Evolutionary conservation across 2,888 invertebrate genomes (phyloP).

Genomic region (Dysmachus trigonus): DNA sequence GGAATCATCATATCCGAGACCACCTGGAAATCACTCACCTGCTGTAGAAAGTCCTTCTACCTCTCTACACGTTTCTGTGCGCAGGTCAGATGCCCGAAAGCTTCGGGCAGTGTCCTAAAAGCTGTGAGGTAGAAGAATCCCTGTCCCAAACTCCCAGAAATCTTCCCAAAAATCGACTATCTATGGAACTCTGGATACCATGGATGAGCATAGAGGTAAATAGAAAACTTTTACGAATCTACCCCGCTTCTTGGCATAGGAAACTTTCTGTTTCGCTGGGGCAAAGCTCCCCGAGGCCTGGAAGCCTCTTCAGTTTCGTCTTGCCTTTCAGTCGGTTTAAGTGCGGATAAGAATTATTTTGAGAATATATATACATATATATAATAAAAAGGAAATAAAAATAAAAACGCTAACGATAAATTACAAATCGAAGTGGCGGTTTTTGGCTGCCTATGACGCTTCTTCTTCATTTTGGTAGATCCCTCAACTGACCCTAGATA

Average conservation of each 20-base stretch:
- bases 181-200: background rate
- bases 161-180: background rate
- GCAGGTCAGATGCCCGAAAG: background rate
- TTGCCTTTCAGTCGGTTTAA: conserved; percentile 46
- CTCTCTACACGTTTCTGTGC: too few species aligned
- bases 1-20: background rate
- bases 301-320: conserved; percentile 40
- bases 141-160: background rate
- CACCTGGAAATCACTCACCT: conserved; percentile 10
- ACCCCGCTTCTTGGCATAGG: background rate
- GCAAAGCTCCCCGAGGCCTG: conserved; percentile 9
- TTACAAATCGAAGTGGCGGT: conserved; percentile 19
- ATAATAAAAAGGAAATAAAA: too few species aligned
- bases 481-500: background rate
- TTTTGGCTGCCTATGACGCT: background rate
- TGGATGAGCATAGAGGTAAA: background rate
- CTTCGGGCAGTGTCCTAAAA: background rate
- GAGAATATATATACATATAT: too few species aligned
- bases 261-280: background rate
- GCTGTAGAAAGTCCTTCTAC: background rate
- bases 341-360: conserved; percentile 15
- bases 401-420: background rate
- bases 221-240: background rate
- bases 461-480: background rate
- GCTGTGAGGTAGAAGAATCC: background rate